Percentiles rank a stretch among this genome's conserved stretches.
Conservation (phyloP, 2,113 vertebrate genomes). For the Urocitellus parryii region DNA sequence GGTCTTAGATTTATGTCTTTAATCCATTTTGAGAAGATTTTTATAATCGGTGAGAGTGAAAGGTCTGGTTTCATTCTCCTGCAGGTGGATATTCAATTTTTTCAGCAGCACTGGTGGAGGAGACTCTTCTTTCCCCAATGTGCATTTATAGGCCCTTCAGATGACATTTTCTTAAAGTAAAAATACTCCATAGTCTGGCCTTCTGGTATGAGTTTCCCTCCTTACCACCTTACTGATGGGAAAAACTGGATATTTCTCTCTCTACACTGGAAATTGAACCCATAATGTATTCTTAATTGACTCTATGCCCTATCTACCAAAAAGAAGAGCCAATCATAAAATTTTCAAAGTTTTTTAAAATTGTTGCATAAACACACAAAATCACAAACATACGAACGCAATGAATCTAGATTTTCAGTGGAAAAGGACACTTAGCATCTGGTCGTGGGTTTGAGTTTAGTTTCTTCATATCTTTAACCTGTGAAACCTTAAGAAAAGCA, state of each 20-base stretch:
- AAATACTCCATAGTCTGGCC: background rate
- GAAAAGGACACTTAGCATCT: background rate
- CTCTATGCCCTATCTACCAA: background rate
- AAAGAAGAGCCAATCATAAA: background rate
- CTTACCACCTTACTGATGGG: background rate
- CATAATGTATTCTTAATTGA: background rate
- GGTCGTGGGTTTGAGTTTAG: background rate
- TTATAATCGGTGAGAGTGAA: background rate
- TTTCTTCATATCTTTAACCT: background rate
- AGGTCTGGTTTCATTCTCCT: background rate
- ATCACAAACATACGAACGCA: background rate
- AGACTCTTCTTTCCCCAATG: background rate
- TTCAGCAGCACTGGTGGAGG: background rate
- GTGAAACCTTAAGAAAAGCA: background rate
- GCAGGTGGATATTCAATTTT: background rate
- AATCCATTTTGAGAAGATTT: background rate
- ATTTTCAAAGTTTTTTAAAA: background rate
- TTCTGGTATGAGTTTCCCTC: background rate
- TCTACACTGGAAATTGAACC: background rate
- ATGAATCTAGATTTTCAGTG: background rate
- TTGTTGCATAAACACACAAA: background rate
- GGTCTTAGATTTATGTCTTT: background rate
- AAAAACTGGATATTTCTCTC: background rate
- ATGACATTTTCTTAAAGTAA: background rate
- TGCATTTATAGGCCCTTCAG: background rate